These are phyloP conservation scores for Phyllostomus discolor DNA, from an alignment of 2,113 vertebrate genomes.

Conservation along the genomic window DNA sequence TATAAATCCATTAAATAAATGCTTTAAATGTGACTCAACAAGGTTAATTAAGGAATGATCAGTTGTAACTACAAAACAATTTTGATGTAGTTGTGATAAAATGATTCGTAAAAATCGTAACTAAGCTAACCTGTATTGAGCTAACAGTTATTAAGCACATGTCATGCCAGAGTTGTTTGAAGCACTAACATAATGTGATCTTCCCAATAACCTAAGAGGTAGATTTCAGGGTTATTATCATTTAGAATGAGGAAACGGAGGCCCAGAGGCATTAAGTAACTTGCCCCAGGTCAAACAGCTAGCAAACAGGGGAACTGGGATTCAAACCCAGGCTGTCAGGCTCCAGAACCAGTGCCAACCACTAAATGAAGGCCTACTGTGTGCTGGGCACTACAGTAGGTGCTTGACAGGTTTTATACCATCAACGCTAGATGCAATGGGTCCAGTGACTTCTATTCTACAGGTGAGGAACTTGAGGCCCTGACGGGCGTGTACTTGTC, in stretches of 20 bases:
- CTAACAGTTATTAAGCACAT: background rate
- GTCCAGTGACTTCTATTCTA: background rate
- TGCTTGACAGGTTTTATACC: background rate
- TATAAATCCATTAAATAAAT: background rate
- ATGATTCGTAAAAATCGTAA: background rate
- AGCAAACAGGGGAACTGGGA: background rate
- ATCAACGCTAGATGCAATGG: accelerated
- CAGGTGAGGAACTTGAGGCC: background rate
- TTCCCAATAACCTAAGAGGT: background rate
- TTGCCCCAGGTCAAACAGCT: background rate
- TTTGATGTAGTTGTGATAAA: background rate
- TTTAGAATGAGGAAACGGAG: background rate
- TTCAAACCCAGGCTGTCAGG: background rate
- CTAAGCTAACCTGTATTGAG: background rate
- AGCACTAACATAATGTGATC: background rate
- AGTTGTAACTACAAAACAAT: background rate
- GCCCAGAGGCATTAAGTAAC: background rate
- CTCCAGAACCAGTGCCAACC: background rate
- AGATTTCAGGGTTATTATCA: background rate
- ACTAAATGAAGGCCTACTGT: background rate
- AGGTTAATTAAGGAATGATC: background rate
- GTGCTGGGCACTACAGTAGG: background rate
- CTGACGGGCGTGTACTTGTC: background rate
- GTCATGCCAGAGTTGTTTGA: background rate
- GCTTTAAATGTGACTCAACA: background rate